Base-by-base conservation (phyloP, 1,140 invertebrate species). In the Hypothenemus hampei region DNA sequence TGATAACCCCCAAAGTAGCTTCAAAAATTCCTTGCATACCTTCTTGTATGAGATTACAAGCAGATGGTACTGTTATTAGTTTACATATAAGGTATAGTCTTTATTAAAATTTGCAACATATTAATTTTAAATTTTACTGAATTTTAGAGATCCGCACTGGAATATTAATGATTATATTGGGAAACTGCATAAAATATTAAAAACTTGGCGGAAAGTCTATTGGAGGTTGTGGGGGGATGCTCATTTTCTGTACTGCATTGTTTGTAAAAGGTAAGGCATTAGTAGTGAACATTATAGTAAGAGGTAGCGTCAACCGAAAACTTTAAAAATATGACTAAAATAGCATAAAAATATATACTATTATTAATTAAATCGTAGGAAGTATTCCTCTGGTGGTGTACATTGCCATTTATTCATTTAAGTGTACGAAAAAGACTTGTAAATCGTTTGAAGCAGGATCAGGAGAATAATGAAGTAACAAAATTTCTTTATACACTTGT, bases 201-300 rank as follows among this genome's bases (percentile, higher is more conserved):
- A 87, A 57, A 84, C 83, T 0, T 96, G 93, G 93, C 75, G 89
- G 0, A 86, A 85, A 66, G 89, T 94, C 1, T 96, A 95, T 72
- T 97, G 93, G 93, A 80, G 86, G 44, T 71, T 96, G 8, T 96
- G 92, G 92, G 89, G 88, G 0, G 82, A 89, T 63, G 85, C 85
- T 56, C 89, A 93, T 71, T 91, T 87, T 71, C 70, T 91, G 6
- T 81, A 80, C 45, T 93, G 90, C 62, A 78, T 77, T 23, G 78
- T 79, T 0, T 93, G 89, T 62, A 81, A 85, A 60, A 78, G 75
- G 36, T 52, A 35, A 16, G 16, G 7, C 8, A 6, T n/a, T n/a
- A n/a, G n/a, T n/a, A n/a, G n/a, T n/a, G n/a, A n/a, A n/a, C n/a
- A n/a, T n/a, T n/a, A n/a, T n/a, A n/a, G n/a, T n/a, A n/a, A n/a